Base-by-base conservation (phyloP, 2,888 invertebrate species). In the Drosophila melanosoma region DNA sequence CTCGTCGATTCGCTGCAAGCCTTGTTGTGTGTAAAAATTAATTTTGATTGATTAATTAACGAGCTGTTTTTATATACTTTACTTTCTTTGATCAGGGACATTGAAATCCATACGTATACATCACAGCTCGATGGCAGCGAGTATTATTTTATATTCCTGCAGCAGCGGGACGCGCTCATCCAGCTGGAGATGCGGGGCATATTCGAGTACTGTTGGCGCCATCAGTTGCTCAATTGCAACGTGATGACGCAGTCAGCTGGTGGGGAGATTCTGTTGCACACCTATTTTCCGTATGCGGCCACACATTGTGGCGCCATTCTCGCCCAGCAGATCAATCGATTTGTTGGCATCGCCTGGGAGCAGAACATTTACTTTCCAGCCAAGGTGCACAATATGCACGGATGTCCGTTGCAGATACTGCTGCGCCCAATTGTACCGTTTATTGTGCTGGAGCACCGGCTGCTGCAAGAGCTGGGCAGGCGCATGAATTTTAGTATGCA, bases 171-270 rank as follows among this genome's bases (percentile, higher is more conserved):
- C 20, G 45, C 12, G 15, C 45, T 45, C 45, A 23, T 23, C 3
- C 20, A 20, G 7, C 20, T 45, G 20, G 20, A 23, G 45, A 45
- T 45, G 20, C 45, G 20, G 3, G 45, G 45, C 15, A 23, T 23
- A 45, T 45, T 45, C 45, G 45, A 45, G 20, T 45, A 45, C 7
- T 45, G 45, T 20, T 45, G 45, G 45, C 15, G 15, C 20, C 45
- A 91, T 62, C 82, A 86, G 59, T 75, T 90, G 29, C 74, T 90
- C 64, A 82, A 90, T 45, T 90, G 91, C 69, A 89, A 83, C 58
- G 77, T 91, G 36, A 88, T 89, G 69, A 78, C 89, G 1, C 90
- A 90, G 45, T 81, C 69, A 33, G 49, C 77, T 0, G 42, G 58
- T 3, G 91, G 88, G 0, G 77, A 87, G 32, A 70, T 90, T 20